Percentiles rank a stretch among this genome's conserved stretches.
Conservation (phyloP, 1,140 invertebrate species). For the Tetramorium alpestre region DNA sequence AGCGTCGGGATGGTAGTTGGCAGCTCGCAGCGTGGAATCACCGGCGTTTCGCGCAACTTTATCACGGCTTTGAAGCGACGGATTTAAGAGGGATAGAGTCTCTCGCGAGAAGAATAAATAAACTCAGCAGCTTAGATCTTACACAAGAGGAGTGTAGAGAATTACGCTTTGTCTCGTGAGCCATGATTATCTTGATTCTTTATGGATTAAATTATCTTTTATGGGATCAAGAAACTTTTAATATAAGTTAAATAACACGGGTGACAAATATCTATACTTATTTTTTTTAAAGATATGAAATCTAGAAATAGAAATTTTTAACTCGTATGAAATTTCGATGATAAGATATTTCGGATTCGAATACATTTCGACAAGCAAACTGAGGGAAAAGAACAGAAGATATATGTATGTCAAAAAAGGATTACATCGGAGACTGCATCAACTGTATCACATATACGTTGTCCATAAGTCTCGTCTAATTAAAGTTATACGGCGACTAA, state of each 20-base stretch:
- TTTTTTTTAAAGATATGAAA: background rate
- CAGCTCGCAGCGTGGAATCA: slow-evolving; percentile 23
- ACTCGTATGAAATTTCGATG: background rate
- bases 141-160: background rate
- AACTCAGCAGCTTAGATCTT: background rate
- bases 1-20: slow-evolving; percentile 9
- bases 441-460: slow-evolving; percentile 24
- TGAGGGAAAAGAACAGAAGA: background rate
- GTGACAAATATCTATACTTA: background rate
- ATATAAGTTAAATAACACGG: background rate
- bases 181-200: background rate
- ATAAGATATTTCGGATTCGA: background rate
- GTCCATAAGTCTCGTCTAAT: slow-evolving; percentile 69
- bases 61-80: slow-evolving; percentile 35
- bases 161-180: background rate
- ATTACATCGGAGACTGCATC: slow-evolving; percentile 19
- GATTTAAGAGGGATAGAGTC: slow-evolving; percentile 2
- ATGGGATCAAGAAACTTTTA: background rate
- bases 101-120: background rate
- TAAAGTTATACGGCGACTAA: slow-evolving; percentile 68
- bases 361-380: background rate
- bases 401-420: no score
- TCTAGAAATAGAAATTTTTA: background rate
- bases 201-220: background rate
- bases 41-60: slow-evolving; percentile 13